These are phyloP conservation scores for Amblyraja radiata DNA, from an alignment of 2,797 vertebrate genomes.

Conservation along the genomic window DNA sequence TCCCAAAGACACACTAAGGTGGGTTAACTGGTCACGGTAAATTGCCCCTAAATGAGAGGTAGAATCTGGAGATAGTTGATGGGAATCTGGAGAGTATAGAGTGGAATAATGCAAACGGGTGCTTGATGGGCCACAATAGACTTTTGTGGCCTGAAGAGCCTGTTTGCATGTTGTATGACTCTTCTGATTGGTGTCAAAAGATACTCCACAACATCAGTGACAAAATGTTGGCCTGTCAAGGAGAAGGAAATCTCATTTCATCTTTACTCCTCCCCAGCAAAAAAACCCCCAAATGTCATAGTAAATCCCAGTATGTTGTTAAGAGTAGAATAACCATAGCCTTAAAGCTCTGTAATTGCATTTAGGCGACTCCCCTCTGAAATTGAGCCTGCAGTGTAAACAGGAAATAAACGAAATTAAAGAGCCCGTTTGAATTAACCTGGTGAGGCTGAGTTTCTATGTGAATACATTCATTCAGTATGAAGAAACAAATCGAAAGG, in stretches of 20 bases:
- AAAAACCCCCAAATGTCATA: neutral
- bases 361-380: neutral
- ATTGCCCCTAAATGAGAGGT: too few relatives aligned
- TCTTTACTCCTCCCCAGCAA: neutral
- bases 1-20: too few relatives aligned
- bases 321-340: neutral
- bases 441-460: neutral
- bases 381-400: neutral
- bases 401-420: conserved; percentile 28
- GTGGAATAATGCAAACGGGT: too few relatives aligned
- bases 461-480: conserved; percentile 18
- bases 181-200: neutral
- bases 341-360: neutral
- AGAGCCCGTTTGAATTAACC: neutral
- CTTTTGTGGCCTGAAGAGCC: too few relatives aligned
- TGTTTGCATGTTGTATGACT: too few relatives aligned
- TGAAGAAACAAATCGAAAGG: neutral
- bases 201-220: neutral
- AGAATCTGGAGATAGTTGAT: too few relatives aligned
- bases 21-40: too few relatives aligned
- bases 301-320: neutral
- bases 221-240: neutral
- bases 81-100: too few relatives aligned
- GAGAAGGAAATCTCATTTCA: neutral
- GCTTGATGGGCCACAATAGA: too few relatives aligned